Evolutionary conservation across 1,140 invertebrate species (phyloP).

Genomic region (Psilanteris sp.): DNA sequence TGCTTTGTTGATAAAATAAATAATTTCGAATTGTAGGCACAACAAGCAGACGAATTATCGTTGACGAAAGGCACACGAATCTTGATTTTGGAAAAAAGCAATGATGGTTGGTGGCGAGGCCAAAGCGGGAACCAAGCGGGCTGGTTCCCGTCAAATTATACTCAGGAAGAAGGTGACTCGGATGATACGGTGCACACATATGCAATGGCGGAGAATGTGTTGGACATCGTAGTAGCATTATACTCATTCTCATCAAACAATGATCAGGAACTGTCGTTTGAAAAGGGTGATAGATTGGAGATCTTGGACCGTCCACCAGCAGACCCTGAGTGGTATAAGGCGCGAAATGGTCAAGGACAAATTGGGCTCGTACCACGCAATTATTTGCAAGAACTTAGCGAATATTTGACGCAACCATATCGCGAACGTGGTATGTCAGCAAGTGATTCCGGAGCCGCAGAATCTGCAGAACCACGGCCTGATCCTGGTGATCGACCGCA

Average conservation of each 20-base stretch:
- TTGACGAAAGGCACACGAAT: slow-evolving; percentile 95
- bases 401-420: slow-evolving; percentile 91
- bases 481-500: slow-evolving; percentile 83
- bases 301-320: slow-evolving; percentile 96
- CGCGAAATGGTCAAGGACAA: slow-evolving; percentile 93
- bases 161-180: slow-evolving; percentile 91
- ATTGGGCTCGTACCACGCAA: slow-evolving; percentile 97
- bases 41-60: slow-evolving; percentile 97
- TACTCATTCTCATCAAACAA: slow-evolving; percentile 97
- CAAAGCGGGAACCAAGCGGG: slow-evolving; percentile 91
- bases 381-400: slow-evolving; percentile 95
- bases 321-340: slow-evolving; percentile 99
- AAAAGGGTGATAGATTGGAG: slow-evolving; percentile 96
- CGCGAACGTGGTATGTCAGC: slow-evolving; percentile 81
- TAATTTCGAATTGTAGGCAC: slow-evolving; percentile 81
- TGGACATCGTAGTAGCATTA: slow-evolving; percentile 96
- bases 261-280: slow-evolving; percentile 97
- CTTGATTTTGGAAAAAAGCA: slow-evolving; percentile 98
- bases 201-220: slow-evolving; percentile 94
- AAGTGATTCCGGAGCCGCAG: slow-evolving; percentile 78
- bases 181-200: slow-evolving; percentile 93
- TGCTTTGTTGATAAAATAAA: slow-evolving; percentile 5
- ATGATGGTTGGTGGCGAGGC: slow-evolving; percentile 99
- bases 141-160: slow-evolving; percentile 99
- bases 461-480: slow-evolving; percentile 77